These are phyloP conservation scores for Molossus alvarezi DNA, from an alignment of 2,797 vertebrate species.

Conservation along the genomic window DNA sequence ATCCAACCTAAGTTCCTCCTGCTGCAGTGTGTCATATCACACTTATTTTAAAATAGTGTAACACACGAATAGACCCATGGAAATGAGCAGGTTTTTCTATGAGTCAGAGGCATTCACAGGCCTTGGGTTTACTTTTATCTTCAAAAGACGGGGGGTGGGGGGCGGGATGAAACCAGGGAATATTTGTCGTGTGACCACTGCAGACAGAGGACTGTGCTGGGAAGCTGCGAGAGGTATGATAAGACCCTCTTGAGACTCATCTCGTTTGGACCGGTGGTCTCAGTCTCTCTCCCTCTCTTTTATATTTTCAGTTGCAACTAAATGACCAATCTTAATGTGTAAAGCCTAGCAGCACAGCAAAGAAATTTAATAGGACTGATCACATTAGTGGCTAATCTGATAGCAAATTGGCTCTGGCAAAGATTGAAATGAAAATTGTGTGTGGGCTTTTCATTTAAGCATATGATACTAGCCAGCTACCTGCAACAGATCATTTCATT, in stretches of 20 bases:
- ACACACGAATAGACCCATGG: conserved; percentile 38
- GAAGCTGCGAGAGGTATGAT: neutral
- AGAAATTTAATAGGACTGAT: neutral
- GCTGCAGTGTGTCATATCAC: conserved; percentile 21
- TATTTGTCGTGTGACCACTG: neutral
- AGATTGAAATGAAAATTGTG: conserved; percentile 24
- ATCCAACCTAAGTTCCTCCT: conserved; percentile 64
- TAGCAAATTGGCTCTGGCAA: neutral
- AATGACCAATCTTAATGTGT: neutral
- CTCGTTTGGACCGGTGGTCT: neutral
- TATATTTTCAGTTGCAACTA: neutral
- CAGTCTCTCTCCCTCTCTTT: neutral
- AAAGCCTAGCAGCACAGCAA: neutral
- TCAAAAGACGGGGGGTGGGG: neutral
- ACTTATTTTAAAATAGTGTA: conserved; percentile 63
- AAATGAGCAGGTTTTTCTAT: conserved; percentile 75
- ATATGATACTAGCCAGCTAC: neutral
- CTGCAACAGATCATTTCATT: neutral
- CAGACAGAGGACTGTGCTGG: neutral
- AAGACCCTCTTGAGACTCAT: neutral
- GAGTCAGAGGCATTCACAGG: conserved; percentile 71
- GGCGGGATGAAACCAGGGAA: neutral
- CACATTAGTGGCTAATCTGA: neutral
- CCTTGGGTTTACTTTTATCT: conserved; percentile 27
- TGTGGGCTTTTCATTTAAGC: neutral